Evolutionary conservation across 2,888 invertebrate genomes (phyloP), one percentile per base, ranked within the genome.

Genomic region (Trissoscelio sp.): DNA sequence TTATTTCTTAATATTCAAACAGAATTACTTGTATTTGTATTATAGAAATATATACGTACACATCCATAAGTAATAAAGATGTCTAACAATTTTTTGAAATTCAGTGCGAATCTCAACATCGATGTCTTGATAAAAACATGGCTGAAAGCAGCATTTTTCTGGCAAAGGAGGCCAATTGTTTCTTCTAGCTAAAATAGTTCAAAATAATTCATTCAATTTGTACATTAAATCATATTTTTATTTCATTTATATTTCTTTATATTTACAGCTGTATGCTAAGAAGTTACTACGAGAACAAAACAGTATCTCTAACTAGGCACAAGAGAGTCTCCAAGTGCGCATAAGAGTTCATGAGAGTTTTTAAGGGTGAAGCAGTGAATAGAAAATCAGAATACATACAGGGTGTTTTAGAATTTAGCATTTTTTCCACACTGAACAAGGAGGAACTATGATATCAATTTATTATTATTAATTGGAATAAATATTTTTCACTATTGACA

Each of bases 111-210:
- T 99, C 91, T 99, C 99, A 53, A 99, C 97, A 91, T 97, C 97
- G 87, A 99, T 98, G 92, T 99, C 99, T 93, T 99, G 99, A 92
- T 99, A 99, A 93, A 99, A 99, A 92, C 99, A 99, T 0, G 99
- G 99, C 90, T 98, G 97, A 81, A 99, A 94, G 79, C 97, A 98
- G 87, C 97, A 97, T 88, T 96, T 96, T 66, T 96, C 95, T 0
- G 99, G 99, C 83, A 99, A 92, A 0, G 99, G 99, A 0, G 99
- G 99, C 98, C 99, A 99, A 92, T 99, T 99, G 92, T 99, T 99
- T 86, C 96, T 94, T 85, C 97, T 92, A 72, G 93, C 94, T 93
- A 88, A 67, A 91, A 91, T 67, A 3, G 9, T 28, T n/a, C n/a
- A n/a, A n/a, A n/a, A 34, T 2, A 34, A 34, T 34, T 34, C 34